Percentiles rank a stretch among this genome's conserved stretches.
Conservation (phyloP, 2,797 vertebrate species). For the Chiroxiphia lanceolata region DNA sequence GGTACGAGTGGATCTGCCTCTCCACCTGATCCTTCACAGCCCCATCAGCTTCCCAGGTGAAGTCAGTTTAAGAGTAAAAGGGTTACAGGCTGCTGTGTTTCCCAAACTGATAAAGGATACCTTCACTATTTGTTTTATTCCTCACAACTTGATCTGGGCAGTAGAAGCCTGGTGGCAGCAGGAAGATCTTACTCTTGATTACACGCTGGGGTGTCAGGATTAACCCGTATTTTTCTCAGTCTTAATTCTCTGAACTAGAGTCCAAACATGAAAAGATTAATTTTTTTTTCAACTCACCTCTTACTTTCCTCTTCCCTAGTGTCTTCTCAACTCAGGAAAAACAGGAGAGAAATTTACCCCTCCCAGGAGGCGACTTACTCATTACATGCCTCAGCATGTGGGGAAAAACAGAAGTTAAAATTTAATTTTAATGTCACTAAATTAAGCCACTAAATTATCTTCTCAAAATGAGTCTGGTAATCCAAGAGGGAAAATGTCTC, state of each 20-base stretch:
- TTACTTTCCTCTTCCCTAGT: neutral
- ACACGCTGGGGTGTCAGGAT: neutral
- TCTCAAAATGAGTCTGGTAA: conserved; percentile 32
- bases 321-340: neutral
- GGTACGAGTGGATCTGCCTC: neutral
- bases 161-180: neutral
- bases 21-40: neutral
- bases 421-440: conserved; percentile 49
- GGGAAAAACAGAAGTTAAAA: neutral
- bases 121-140: neutral
- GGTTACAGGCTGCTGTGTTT: neutral
- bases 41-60: neutral
- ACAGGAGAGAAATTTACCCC: neutral
- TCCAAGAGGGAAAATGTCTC: conserved; percentile 49
- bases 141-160: neutral
- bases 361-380: neutral
- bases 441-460: conserved; percentile 43
- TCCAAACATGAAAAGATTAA: neutral
- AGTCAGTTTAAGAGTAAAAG: accelerated
- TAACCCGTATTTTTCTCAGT: neutral
- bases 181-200: neutral
- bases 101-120: neutral
- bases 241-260: neutral
- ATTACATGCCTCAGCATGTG: neutral
- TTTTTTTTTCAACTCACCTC: neutral